A percentile compares a stretch with the other conserved stretches of the same genome.
Evolutionary conservation across 2,888 invertebrate species (phyloP).

Genomic region (Eupithecia centaureata): DNA sequence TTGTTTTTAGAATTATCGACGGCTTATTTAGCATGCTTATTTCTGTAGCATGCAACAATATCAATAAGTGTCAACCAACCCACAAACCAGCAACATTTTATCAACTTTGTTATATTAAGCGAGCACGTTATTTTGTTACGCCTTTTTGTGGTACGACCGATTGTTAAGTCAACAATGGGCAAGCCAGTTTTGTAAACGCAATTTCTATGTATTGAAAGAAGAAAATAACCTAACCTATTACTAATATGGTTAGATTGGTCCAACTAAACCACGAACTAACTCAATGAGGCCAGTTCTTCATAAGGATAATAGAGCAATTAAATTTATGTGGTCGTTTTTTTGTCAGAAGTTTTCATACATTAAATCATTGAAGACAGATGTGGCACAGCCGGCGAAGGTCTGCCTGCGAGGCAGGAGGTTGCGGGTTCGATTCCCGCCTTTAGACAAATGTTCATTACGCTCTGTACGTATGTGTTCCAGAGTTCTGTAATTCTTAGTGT

Average conservation of each 20-base stretch:
- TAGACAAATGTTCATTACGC: too few relatives aligned
- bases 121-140: constrained; percentile 32
- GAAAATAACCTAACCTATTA: constrained; percentile 1
- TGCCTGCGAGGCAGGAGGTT: too few relatives aligned
- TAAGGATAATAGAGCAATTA: background rate
- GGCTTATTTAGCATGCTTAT: background rate
- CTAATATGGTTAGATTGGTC: background rate
- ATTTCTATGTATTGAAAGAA: constrained; percentile 7
- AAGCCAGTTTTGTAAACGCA: constrained; percentile 2
- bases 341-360: too few relatives aligned
- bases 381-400: too few relatives aligned
- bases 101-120: constrained; percentile 30
- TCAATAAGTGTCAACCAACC: background rate
- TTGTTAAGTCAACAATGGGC: constrained; percentile 27
- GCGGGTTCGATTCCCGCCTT: too few relatives aligned
- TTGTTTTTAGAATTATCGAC: too few relatives aligned
- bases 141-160: constrained; percentile 36
- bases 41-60: background rate
- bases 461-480: too few relatives aligned
- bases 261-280: too few relatives aligned
- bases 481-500: too few relatives aligned
- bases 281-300: too few relatives aligned
- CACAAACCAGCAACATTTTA: constrained; percentile 6
- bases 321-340: too few relatives aligned
- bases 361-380: too few relatives aligned